Conservation (phyloP, 2,113 vertebrate species). For the Halichoeres trimaculatus region DNA sequence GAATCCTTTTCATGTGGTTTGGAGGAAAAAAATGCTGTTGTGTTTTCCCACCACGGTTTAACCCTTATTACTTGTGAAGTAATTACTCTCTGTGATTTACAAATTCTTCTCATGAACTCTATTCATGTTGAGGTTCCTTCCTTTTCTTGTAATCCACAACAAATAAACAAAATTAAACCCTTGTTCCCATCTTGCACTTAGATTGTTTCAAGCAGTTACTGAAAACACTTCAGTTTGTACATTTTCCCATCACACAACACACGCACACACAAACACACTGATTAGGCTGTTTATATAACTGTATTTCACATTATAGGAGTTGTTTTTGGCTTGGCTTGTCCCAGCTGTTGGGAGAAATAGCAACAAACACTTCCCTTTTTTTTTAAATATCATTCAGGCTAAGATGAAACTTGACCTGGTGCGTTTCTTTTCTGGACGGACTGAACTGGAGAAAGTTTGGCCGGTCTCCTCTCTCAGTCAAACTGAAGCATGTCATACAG, state of each 20-base stretch:
- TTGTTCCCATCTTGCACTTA: background rate
- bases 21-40: constrained; percentile 36
- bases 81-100: constrained; percentile 45
- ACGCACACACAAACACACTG: constrained; percentile 18
- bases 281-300: background rate
- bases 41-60: constrained; percentile 61
- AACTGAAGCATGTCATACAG: constrained; percentile 38
- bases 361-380: background rate
- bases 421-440: background rate
- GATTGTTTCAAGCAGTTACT: constrained; percentile 20
- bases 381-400: background rate
- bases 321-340: constrained; percentile 9
- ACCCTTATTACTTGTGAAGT: constrained; percentile 52
- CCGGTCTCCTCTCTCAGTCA: constrained; percentile 23
- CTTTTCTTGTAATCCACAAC: constrained; percentile 22
- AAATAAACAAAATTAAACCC: constrained; percentile 5
- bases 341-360: background rate
- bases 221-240: constrained; percentile 4
- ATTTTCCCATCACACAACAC: constrained; percentile 29
- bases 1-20: constrained; percentile 70
- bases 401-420: background rate
- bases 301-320: background rate
- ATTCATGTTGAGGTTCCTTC: constrained; percentile 45
- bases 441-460: constrained; percentile 20
- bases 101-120: constrained; percentile 59